Base-by-base conservation (phyloP, 2,888 invertebrate species). In the Ectemnius continuus region DNA sequence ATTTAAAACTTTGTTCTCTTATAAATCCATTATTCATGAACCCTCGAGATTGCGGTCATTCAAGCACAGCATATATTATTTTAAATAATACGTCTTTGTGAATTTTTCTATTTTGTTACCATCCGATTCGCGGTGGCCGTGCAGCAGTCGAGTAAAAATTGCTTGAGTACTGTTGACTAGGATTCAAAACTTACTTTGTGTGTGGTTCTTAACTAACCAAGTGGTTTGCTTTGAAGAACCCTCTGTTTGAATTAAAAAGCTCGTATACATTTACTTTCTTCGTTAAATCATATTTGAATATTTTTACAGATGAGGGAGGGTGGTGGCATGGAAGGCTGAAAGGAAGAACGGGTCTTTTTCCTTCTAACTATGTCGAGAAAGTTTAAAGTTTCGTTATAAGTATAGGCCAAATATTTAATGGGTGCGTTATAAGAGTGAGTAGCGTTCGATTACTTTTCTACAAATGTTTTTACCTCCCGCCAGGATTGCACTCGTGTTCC, bases 271-370 rank as follows among this genome's bases (percentile, higher is more conserved):
- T 46, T 60, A 4, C 18, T 26, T 4, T 28, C n/a, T 18, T 13
- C 13, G 60, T 36, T 23, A 8, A 26, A 5, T n/a, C 8, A 36
- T 2, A 8, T 36, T 11, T 36, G 23, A 3, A 58, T 48, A 23
- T 57, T 46, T 48, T 75, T 78, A 76, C 89, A 94, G 94, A 94
- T 88, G 92, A 93, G 45, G 92, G 93, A 18, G 94, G 94, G n/a
- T 95, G 95, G 95, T 95, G 94, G 94, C 91, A 91, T 57, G 94
- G 94, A 56, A 91, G 91, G 82, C 83, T 93, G 20, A 90, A 91
- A 67, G 93, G 93, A 4, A 92, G 92, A 80, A 92, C 92, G 73
- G 95, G 94, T 6, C 91, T 94, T 4, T 94, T 94, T 80, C 94
- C 95, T 1, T 92, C 93, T 46, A 94, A 94, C 88, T 94, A 94